Percentiles rank a stretch among this genome's conserved stretches.
Conservation (phyloP, 2,113 vertebrate species). For the Ranitomeya variabilis region DNA sequence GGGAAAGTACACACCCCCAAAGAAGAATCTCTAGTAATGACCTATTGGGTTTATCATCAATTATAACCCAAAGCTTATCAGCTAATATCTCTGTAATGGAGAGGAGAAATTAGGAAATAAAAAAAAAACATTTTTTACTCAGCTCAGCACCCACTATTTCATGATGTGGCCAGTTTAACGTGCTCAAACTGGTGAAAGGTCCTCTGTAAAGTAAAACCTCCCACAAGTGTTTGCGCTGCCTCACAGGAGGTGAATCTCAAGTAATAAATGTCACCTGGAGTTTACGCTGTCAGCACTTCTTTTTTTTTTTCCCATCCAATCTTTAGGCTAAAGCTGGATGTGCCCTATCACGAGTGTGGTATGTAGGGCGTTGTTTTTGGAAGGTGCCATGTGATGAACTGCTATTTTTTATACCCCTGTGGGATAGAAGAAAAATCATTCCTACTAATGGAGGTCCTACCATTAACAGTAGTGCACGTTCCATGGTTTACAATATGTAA, state of each 20-base stretch:
- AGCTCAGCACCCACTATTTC: too few species aligned
- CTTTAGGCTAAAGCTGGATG: background rate
- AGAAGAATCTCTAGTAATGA: too few species aligned
- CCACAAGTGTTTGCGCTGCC: background rate
- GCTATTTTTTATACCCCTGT: background rate
- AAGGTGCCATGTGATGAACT: slow-evolving; percentile 16
- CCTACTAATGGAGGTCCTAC: background rate
- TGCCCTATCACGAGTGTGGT: background rate
- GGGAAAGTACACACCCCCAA: too few species aligned
- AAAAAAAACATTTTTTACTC: too few species aligned
- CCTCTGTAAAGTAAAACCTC: background rate
- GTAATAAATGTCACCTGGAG: background rate
- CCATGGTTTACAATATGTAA: background rate
- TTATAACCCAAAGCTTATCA: too few species aligned
- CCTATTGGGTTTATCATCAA: too few species aligned
- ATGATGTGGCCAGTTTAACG: too few species aligned
- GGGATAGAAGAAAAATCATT: slow-evolving; percentile 6
- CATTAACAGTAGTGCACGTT: background rate
- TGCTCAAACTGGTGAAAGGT: background rate
- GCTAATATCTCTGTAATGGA: too few species aligned
- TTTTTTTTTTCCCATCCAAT: background rate
- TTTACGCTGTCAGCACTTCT: background rate
- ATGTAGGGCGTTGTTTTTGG: slow-evolving; percentile 3
- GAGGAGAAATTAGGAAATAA: too few species aligned
- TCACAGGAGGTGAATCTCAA: background rate